Percentiles rank a stretch among this genome's conserved stretches.
phyloP scores from a whole-genome alignment of 2,797 vertebrate genomes.

The Lutjanus argentimaculatus region DNA sequence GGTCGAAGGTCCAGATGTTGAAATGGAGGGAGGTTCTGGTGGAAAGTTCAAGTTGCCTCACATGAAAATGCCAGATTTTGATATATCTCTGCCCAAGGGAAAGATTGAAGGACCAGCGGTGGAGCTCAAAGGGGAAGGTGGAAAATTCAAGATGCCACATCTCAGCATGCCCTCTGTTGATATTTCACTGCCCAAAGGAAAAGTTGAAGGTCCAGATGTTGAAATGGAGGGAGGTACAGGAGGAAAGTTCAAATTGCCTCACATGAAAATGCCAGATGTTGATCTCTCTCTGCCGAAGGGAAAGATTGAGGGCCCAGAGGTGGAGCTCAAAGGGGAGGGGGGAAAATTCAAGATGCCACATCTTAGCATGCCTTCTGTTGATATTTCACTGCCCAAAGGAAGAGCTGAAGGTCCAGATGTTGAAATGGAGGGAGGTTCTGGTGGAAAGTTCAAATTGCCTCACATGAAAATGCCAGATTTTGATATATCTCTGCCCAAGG shows the following conservation, averaged over 20 bases:
- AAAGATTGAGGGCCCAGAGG: conserved; percentile 22
- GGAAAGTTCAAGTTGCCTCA: conserved; percentile 68
- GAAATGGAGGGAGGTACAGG: background rate
- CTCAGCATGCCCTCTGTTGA: conserved; percentile 68
- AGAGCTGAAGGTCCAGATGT: conserved; percentile 36
- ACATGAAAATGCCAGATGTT: conserved; percentile 58
- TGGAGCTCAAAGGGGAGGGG: conserved; percentile 19
- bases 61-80: conserved; percentile 50
- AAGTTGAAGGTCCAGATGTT: conserved; percentile 19
- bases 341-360: conserved; percentile 67
- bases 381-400: conserved; percentile 70
- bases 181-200: conserved; percentile 65
- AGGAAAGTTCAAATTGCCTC: conserved; percentile 41
- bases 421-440: conserved; percentile 11
- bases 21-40: conserved; percentile 3
- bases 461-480: conserved; percentile 25
- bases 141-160: conserved; percentile 72
- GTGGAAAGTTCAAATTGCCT: conserved; percentile 67
- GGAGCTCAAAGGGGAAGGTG: conserved; percentile 1
- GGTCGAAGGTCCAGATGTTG: conserved; percentile 26
- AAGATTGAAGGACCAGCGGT: conserved; percentile 18
- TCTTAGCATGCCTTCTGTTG: conserved; percentile 70
- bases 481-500: conserved; percentile 72
- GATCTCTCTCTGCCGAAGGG: conserved; percentile 55
- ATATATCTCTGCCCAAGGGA: conserved; percentile 68